phyloP scores from a whole-genome alignment of 2,113 vertebrate genomes.

The Pelvicachromis taeniatus region DNA sequence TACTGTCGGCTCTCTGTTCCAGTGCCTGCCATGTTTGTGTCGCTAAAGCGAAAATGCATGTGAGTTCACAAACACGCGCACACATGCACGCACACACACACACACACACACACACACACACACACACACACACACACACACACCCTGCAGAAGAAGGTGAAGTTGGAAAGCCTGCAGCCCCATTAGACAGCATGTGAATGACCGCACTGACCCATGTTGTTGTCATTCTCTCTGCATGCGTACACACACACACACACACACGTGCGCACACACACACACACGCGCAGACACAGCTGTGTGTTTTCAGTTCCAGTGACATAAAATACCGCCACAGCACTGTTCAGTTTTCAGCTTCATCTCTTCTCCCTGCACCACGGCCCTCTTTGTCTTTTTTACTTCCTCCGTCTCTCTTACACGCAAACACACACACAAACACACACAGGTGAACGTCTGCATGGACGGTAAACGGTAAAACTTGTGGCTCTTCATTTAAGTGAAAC shows the following conservation, averaged over 20 bases:
- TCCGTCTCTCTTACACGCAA: not conserved
- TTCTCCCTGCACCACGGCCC: not conserved
- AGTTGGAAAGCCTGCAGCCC: not conserved
- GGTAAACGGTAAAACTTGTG: not conserved
- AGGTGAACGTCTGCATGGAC: not conserved
- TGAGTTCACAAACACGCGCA: not conserved
- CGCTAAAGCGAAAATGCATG: constrained; percentile 68
- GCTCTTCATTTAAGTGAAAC: not conserved
- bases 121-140: not conserved
- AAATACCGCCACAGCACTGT: not conserved
- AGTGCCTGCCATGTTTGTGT: constrained; percentile 68
- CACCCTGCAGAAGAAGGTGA: not conserved
- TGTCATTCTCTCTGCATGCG: constrained; percentile 15
- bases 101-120: not conserved
- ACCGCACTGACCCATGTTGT: constrained; percentile 10
- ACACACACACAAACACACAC: not conserved
- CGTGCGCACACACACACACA: not conserved
- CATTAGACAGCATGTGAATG: constrained; percentile 67
- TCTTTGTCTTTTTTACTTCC: not conserved
- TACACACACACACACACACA: not conserved
- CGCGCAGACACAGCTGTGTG: not conserved
- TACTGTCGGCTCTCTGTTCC: constrained; percentile 69
- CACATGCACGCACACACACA: not conserved
- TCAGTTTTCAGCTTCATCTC: not conserved
- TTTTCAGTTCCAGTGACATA: constrained; percentile 4